Base-by-base conservation (phyloP, 2,797 vertebrate genomes). In the Rhabdomys pumilio region DNA sequence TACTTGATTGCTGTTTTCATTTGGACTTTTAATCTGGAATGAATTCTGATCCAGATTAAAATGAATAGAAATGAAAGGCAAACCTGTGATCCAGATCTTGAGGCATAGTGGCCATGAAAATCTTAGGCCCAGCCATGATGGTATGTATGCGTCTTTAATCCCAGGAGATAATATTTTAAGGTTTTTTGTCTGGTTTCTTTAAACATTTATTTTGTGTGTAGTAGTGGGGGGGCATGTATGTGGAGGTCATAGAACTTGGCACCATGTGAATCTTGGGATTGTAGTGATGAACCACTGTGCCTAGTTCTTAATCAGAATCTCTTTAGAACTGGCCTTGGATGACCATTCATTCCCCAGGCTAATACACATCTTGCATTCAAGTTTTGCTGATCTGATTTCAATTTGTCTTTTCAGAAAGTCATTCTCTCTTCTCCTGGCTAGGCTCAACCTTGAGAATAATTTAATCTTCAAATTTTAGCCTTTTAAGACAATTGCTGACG, bases 371-470 rank as follows among this genome's bases (percentile, higher is more conserved):
- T 63, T 93, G 47, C 47, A 55, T 41, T 94, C 53, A 86, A 72
- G 59, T 38, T 97, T 96, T 73, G 29, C 20, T 75, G 69, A 82
- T 19, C 57, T 41, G 20, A 31, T 86, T 89, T 75, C 53, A 26
- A 29, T 73, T 89, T 69, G 10, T 31, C 65, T n/a, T 53, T 76
- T 53, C 44, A 84, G 73, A 81, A 89, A 41, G 20, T 26, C 82
- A 15, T 83, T 92, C 75, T 90, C 29, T 59, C 69, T 29, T 59
- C 80, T 91, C 59, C 65, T 84, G 63, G 65, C 19, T 76, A 95
- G 91, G 91, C 31, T 94, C 65, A 85, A 73, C 59, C 26, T 84
- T 86, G 20, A 90, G 72, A 92, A 89, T 29, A 53, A n/a, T 88
- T 80, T 76, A 55, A 88, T 82, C 89, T 79, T 93, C 72, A 63